Percentiles rank a stretch among this genome's conserved stretches.
Evolutionary conservation across 2,888 invertebrate species (phyloP).

Genomic region (Leptothorax acervorum): DNA sequence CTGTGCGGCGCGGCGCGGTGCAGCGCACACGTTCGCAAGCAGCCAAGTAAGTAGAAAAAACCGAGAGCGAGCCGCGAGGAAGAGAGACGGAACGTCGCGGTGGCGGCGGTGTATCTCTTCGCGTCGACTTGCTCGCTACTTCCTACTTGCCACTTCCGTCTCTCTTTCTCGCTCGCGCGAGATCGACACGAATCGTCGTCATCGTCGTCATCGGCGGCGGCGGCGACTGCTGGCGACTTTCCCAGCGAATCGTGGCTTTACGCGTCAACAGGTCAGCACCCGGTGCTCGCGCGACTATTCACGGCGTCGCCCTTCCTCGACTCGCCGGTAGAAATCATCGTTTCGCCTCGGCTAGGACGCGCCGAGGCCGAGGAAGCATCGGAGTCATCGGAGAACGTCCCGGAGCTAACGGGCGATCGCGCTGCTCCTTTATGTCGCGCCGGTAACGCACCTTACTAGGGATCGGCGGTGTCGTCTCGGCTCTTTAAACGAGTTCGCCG

Average conservation of each 20-base stretch:
- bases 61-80: slow-evolving; percentile 55
- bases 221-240: slow-evolving; percentile 29
- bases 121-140: slow-evolving; percentile 6
- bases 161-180: slow-evolving; percentile 38
- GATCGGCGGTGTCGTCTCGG: slow-evolving; percentile 69
- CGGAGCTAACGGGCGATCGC: too few relatives aligned
- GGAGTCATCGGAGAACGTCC: too few relatives aligned
- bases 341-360: neutral
- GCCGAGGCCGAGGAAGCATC: neutral
- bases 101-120: slow-evolving; percentile 13
- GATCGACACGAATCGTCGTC: slow-evolving; percentile 5
- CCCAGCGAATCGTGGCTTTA: slow-evolving; percentile 41
- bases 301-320: neutral
- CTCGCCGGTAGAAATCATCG: neutral
- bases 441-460: slow-evolving; percentile 73
- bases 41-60: slow-evolving; percentile 82
- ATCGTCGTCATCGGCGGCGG: neutral
- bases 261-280: slow-evolving; percentile 62
- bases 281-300: slow-evolving; percentile 37
- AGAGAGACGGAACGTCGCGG: slow-evolving; percentile 59
- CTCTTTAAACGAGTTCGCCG: slow-evolving; percentile 75
- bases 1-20: slow-evolving; percentile 68
- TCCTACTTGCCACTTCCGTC: slow-evolving; percentile 36
- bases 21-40: slow-evolving; percentile 68
- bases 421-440: slow-evolving; percentile 60